These are phyloP conservation scores for Ochropleura leucogaster DNA, from an alignment of 2,888 invertebrate species.

Conservation along the genomic window DNA sequence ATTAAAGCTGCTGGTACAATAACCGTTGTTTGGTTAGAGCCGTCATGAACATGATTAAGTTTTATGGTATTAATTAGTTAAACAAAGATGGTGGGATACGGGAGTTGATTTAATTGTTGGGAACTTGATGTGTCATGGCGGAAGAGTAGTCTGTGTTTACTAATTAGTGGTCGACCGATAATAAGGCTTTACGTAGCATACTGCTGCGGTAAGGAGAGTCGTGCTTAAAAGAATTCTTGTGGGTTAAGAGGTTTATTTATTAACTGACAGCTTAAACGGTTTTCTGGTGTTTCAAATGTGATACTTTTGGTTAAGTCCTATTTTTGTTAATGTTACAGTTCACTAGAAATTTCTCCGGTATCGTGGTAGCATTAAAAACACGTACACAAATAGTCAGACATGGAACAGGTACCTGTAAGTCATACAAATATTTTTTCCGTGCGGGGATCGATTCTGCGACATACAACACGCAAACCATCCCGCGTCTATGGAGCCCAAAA, in stretches of 20 bases:
- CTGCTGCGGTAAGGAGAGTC: slow-evolving; percentile 16
- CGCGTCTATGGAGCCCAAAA: not conserved
- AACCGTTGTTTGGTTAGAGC: slow-evolving; percentile 58
- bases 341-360: too few species aligned
- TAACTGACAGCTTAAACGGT: not conserved
- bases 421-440: too few species aligned
- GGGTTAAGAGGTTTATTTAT: not conserved
- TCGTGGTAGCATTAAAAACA: too few species aligned
- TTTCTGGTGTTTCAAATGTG: not conserved
- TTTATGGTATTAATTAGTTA: slow-evolving; percentile 64
- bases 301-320: not conserved
- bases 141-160: slow-evolving; percentile 5
- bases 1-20: slow-evolving; percentile 62
- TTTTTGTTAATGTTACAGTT: too few species aligned
- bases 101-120: slow-evolving; percentile 47
- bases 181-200: slow-evolving; percentile 4
- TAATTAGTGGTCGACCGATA: slow-evolving; percentile 44
- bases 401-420: too few species aligned
- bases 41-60: slow-evolving; percentile 45
- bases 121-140: slow-evolving; percentile 39
- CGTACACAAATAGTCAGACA: too few species aligned
- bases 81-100: slow-evolving; percentile 61
- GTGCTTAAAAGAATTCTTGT: not conserved
- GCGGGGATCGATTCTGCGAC: too few species aligned
- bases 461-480: too few species aligned